phyloP scores from a whole-genome alignment of 2,113 vertebrate species.

The Heptranchias perlo region DNA sequence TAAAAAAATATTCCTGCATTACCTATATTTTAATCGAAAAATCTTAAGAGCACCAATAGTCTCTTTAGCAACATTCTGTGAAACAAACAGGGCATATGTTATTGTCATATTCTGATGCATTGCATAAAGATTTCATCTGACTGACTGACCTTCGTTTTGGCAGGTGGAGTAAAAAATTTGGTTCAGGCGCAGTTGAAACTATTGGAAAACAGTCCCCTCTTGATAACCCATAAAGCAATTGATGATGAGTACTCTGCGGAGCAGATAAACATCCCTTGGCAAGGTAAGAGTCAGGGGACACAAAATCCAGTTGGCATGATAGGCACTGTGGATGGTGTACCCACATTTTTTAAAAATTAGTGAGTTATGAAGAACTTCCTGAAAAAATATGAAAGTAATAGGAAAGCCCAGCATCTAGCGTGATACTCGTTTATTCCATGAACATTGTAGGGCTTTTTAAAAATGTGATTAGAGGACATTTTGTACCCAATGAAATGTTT shows the following conservation, averaged over 20 bases:
- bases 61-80: neutral
- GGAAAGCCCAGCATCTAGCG: neutral
- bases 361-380: neutral
- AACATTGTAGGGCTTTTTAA: neutral
- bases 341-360: neutral
- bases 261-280: too few relatives aligned
- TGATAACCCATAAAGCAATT: neutral
- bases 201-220: conserved; percentile 42
- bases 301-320: neutral
- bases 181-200: conserved; percentile 53
- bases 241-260: neutral
- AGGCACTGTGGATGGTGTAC: neutral
- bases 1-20: neutral
- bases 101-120: neutral
- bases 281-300: neutral
- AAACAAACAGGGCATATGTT: neutral
- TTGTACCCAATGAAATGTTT: neutral
- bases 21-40: neutral
- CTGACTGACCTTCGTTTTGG: conserved; percentile 20
- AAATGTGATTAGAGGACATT: neutral
- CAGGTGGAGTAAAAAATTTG: conserved; percentile 53
- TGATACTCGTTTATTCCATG: neutral
- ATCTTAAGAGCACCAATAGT: neutral
- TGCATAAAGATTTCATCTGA: neutral
- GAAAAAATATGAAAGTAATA: neutral